A percentile compares a stretch with the other conserved stretches of the same genome.
These are phyloP conservation scores for Oreocharis arfaki DNA, from an alignment of 2,113 vertebrate species.

Conservation along the genomic window DNA sequence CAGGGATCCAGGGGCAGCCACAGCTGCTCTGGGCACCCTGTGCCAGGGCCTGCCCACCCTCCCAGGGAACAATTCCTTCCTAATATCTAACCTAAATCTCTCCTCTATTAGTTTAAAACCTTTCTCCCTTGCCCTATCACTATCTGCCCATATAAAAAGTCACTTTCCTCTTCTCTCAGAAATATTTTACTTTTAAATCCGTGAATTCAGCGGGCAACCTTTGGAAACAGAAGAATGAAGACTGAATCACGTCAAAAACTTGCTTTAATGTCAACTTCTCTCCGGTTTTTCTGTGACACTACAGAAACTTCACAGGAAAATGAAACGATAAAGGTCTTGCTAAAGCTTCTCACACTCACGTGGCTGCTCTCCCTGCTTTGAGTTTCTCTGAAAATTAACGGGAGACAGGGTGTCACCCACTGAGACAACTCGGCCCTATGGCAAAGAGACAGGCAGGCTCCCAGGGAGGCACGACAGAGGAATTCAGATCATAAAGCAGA, in stretches of 20 bases:
- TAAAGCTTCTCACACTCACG: not conserved
- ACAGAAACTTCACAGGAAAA: not conserved
- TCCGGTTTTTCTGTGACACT: not conserved
- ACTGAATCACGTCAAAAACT: not conserved
- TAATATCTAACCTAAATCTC: not conserved
- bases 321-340: not conserved
- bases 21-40: not conserved
- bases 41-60: not conserved
- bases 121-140: not conserved
- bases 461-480: not conserved
- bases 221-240: not conserved
- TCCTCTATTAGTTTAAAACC: not conserved
- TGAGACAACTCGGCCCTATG: not conserved
- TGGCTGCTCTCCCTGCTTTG: not conserved
- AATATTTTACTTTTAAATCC: not conserved
- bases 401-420: not conserved
- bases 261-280: not conserved
- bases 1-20: not conserved
- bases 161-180: not conserved
- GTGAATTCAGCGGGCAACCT: not conserved
- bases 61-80: accelerated
- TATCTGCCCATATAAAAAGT: not conserved
- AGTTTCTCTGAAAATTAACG: not conserved
- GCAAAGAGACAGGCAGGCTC: not conserved
- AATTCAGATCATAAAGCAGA: not conserved